A percentile compares a stretch with the other conserved stretches of the same genome.
Evolutionary conservation across 2,797 vertebrate genomes (phyloP).

Genomic region (Synaphobranchus kaupii): DNA sequence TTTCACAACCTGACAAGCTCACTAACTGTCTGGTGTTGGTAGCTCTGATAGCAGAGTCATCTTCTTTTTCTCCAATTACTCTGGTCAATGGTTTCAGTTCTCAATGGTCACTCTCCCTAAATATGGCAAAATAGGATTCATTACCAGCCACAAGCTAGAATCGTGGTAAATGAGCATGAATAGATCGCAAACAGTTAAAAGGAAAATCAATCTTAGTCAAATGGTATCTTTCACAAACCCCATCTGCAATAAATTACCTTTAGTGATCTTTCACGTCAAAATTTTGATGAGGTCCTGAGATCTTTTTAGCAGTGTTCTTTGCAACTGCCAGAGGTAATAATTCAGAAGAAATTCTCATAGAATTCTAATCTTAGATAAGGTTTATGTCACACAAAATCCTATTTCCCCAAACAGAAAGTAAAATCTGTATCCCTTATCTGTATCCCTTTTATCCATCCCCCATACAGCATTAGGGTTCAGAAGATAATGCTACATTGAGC

Average conservation of each 20-base stretch:
- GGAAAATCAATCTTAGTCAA: not conserved
- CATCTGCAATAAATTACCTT: not conserved
- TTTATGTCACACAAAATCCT: not conserved
- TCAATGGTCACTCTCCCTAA: not conserved
- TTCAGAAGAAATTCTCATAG: not conserved
- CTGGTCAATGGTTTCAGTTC: not conserved
- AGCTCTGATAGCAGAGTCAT: not conserved
- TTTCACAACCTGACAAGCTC: too few species aligned
- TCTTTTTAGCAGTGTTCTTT: not conserved
- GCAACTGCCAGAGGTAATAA: not conserved
- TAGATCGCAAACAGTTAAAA: not conserved
- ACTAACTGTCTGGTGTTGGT: not conserved
- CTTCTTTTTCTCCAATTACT: not conserved
- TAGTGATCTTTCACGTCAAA: not conserved
- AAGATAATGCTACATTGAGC: too few species aligned
- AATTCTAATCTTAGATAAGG: not conserved
- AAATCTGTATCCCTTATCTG: too few species aligned
- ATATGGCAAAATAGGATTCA: not conserved
- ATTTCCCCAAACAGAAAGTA: not conserved
- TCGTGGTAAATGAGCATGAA: not conserved
- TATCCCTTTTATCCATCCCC: too few species aligned
- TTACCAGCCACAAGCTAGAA: not conserved
- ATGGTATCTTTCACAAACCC: not conserved
- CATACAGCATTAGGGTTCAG: too few species aligned
- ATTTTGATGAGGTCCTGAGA: not conserved